These are phyloP conservation scores for Disparrhopalites patrizii DNA, from an alignment of 2,888 invertebrate species.

Conservation along the genomic window DNA sequence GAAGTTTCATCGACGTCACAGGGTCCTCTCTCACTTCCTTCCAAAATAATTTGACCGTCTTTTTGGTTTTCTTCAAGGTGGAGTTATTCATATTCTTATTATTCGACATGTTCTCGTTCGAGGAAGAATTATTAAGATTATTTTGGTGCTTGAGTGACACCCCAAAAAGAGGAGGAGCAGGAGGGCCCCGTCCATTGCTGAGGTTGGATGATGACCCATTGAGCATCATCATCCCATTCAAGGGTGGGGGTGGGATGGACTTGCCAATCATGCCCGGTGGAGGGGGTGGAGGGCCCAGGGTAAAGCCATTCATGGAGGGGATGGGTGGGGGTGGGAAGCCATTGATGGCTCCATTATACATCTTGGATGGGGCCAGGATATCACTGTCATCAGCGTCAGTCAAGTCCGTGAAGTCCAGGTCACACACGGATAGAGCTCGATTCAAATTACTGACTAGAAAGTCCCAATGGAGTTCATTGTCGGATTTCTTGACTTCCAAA, in stretches of 20 bases:
- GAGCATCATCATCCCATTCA: conserved; percentile 13
- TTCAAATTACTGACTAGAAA: conserved; percentile 73
- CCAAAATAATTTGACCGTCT: conserved; percentile 98
- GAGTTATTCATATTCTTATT: conserved; percentile 49
- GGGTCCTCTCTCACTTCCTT: conserved; percentile 83
- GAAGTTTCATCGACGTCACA: conserved; percentile 59
- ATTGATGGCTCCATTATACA: conserved; percentile 47
- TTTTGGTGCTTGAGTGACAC: conserved; percentile 50
- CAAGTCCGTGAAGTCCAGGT: conserved; percentile 94
- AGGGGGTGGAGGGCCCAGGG: conserved; percentile 51
- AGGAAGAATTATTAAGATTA: conserved; percentile 31
- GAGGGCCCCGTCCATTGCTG: conserved; percentile 27
- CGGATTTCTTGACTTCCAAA: conserved; percentile 61
- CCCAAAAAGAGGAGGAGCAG: conserved; percentile 51
- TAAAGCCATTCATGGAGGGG: conserved; percentile 39
- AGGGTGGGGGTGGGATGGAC: conserved; percentile 51
- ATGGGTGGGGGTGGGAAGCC: conserved; percentile 55
- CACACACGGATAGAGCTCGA: conserved; percentile 77
- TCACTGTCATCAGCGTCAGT: conserved; percentile 83
- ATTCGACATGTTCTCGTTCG: conserved; percentile 49
- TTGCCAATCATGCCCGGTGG: conserved; percentile 48
- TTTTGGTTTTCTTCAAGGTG: conserved; percentile 78
- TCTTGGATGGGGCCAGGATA: conserved; percentile 59
- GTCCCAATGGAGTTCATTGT: conserved; percentile 95
- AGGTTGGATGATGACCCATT: conserved; percentile 44